These are phyloP conservation scores for Zelostemma sp. DNA, from an alignment of 1,140 invertebrate species.

Conservation along the genomic window DNA sequence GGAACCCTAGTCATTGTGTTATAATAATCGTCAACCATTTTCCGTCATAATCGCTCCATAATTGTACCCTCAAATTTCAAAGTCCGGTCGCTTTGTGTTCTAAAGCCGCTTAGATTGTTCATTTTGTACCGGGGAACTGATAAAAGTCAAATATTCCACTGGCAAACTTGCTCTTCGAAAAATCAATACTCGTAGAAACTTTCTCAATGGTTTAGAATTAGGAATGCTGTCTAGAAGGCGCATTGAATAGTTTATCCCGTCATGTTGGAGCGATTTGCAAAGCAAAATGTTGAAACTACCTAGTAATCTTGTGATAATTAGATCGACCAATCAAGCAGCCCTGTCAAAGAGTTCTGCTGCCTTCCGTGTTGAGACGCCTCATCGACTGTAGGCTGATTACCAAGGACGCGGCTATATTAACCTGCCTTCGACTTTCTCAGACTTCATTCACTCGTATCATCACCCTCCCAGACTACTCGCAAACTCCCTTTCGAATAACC, in stretches of 20 bases:
- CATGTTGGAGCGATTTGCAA: conserved; percentile 46
- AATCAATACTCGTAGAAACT: conserved; percentile 21
- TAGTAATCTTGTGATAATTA: conserved; percentile 53
- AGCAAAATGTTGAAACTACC: conserved; percentile 46
- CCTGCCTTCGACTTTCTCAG: conserved; percentile 39
- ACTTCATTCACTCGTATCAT: conserved; percentile 31
- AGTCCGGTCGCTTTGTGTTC: background rate
- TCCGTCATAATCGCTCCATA: background rate
- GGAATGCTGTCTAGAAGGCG: conserved; percentile 29
- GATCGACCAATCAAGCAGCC: conserved; percentile 52
- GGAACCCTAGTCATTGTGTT: conserved; percentile 34
- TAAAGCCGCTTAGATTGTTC: background rate
- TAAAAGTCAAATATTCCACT: background rate
- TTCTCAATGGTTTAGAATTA: conserved; percentile 28
- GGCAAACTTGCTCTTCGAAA: too few species aligned
- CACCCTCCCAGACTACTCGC: conserved; percentile 17
- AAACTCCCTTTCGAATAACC: conserved; percentile 33
- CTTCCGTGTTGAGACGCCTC: conserved; percentile 50
- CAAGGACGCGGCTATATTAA: conserved; percentile 59
- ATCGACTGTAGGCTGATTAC: conserved; percentile 56
- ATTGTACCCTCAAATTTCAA: background rate
- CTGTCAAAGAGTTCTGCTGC: conserved; percentile 53
- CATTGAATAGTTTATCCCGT: conserved; percentile 45
- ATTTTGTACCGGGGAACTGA: background rate
- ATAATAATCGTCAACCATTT: conserved; percentile 23